Conservation (phyloP, 2,888 invertebrate species). For the Rugalucina vietnamica region DNA sequence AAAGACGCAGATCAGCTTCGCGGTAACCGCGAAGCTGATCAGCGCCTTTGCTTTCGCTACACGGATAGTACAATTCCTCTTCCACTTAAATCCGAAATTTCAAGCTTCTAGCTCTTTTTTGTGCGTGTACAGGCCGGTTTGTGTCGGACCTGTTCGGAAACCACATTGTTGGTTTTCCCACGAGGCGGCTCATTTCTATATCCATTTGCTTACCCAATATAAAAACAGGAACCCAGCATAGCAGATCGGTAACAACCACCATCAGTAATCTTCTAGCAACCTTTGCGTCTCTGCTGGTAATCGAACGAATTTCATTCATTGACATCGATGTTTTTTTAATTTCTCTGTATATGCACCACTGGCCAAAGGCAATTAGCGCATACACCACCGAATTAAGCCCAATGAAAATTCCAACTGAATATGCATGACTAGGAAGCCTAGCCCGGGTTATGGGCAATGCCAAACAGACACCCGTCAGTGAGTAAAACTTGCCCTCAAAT, state of each 20-base stretch:
- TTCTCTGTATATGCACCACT: conserved; percentile 78
- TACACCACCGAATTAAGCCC: conserved; percentile 77
- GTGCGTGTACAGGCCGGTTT: too few species aligned
- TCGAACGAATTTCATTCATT: conserved; percentile 5
- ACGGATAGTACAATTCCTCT: too few species aligned
- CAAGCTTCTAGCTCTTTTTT: too few species aligned
- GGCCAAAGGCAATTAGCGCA: conserved; percentile 76
- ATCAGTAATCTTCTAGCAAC: conserved; percentile 77
- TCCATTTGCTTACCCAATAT: conserved; percentile 52
- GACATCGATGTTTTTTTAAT: too few species aligned
- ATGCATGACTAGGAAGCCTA: conserved; percentile 81
- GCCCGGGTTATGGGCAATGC: conserved; percentile 80
- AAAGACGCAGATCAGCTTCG: too few species aligned
- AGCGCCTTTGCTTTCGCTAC: too few species aligned
- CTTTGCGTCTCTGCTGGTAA: conserved; percentile 56
- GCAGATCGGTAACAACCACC: conserved; percentile 75
- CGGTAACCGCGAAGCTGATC: too few species aligned
- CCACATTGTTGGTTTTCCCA: too few species aligned
- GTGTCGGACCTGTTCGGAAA: too few species aligned
- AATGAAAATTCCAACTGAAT: conserved; percentile 79
- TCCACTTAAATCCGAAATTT: too few species aligned
- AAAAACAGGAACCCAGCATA: conserved; percentile 77
- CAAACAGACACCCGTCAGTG: conserved; percentile 79
- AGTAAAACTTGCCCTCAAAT: conserved; percentile 78
- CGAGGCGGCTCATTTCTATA: too few species aligned